Percentiles rank a stretch among this genome's conserved stretches.
phyloP scores from a whole-genome alignment of 2,797 vertebrate genomes.

The Nannoperca obscura region DNA sequence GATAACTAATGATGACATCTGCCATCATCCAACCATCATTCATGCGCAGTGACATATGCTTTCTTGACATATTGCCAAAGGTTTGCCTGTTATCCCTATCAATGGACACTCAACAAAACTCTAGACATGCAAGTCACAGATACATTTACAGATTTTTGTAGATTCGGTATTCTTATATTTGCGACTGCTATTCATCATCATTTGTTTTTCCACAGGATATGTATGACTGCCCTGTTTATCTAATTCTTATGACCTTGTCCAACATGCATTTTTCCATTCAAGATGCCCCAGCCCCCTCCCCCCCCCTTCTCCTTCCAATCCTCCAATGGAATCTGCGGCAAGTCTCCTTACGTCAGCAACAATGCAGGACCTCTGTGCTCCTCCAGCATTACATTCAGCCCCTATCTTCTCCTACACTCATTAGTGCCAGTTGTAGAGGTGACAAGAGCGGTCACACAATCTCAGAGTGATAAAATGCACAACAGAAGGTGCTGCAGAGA shows the following conservation, averaged over 20 bases:
- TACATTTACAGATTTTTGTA: slow-evolving; percentile 5
- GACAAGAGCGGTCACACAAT: slow-evolving; percentile 79
- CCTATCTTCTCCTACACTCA: slow-evolving; percentile 77
- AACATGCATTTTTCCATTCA: slow-evolving; percentile 72
- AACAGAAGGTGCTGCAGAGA: slow-evolving; percentile 70
- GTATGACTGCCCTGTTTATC: slow-evolving; percentile 72
- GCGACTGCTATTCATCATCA: slow-evolving; percentile 50
- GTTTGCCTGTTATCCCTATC: slow-evolving; percentile 11
- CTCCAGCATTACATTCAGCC: slow-evolving; percentile 75
- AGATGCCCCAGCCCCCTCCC: slow-evolving; percentile 50
- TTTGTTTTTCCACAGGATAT: slow-evolving; percentile 60
- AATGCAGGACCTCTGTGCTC: slow-evolving; percentile 80
- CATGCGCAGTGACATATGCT: slow-evolving; percentile 23
- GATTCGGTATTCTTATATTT: slow-evolving; percentile 16
- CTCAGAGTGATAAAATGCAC: slow-evolving; percentile 77
- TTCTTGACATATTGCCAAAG: slow-evolving; percentile 17
- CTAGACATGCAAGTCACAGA: slow-evolving; percentile 27
- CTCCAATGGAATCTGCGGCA: slow-evolving; percentile 75
- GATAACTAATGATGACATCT: slow-evolving; percentile 24
- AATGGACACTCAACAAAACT: neutral
- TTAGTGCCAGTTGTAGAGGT: slow-evolving; percentile 82
- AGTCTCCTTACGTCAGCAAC: slow-evolving; percentile 82
- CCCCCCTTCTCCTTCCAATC: slow-evolving; percentile 54
- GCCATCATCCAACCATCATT: slow-evolving; percentile 23
- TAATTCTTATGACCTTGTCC: slow-evolving; percentile 82